Conservation (phyloP, 2,113 vertebrate species). For the Donacobius atricapilla region DNA sequence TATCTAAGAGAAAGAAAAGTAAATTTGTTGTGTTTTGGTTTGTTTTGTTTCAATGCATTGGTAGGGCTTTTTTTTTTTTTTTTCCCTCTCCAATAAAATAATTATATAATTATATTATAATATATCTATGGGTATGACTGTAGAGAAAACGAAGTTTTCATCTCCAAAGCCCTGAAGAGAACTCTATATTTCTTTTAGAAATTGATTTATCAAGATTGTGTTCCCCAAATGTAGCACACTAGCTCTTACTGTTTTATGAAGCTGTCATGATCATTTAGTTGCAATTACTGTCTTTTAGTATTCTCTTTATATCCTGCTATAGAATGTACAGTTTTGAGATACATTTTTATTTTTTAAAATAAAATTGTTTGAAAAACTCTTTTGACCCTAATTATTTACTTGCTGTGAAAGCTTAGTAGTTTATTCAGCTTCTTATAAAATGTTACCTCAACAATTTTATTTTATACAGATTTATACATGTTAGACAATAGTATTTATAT, state of each 20-base stretch:
- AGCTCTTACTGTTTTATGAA: not conserved
- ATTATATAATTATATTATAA: too few relatives aligned
- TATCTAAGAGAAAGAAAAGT: not conserved
- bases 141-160: not conserved
- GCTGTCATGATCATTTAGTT: not conserved
- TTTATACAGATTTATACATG: not conserved
- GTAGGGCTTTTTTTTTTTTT: accelerated
- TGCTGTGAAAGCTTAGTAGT: not conserved
- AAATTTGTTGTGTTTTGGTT: not conserved
- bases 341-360: not conserved
- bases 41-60: not conserved
- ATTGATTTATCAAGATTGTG: not conserved
- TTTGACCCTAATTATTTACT: not conserved
- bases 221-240: not conserved
- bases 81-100: too few relatives aligned
- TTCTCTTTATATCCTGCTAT: not conserved
- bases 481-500: not conserved
- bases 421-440: not conserved
- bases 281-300: not conserved
- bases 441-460: not conserved
- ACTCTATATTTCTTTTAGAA: not conserved
- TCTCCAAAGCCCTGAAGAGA: not conserved
- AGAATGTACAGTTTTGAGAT: not conserved
- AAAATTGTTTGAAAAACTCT: not conserved
- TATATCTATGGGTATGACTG: not conserved